A percentile compares a stretch with the other conserved stretches of the same genome.
Evolutionary conservation across 53 echinoderm and acorn worm genomes (phyloP).

Genomic region (Zoroaster sp.): DNA sequence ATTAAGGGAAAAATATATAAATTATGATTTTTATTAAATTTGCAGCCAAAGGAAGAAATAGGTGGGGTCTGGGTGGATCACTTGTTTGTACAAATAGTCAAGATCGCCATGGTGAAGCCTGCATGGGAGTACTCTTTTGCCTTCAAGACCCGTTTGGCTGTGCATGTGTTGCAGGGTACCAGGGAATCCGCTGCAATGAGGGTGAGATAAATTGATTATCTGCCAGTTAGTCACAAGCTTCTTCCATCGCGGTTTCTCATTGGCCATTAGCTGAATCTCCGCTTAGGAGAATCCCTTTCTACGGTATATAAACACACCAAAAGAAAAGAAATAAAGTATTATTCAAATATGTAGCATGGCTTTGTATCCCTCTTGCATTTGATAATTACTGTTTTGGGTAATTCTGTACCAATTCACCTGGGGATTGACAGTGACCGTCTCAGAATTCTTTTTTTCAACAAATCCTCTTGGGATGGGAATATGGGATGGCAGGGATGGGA

Average conservation of each 20-base stretch:
- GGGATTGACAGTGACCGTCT: too few relatives aligned
- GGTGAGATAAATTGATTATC: neutral
- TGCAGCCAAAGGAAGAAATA: conserved; percentile 41
- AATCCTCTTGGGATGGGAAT: too few relatives aligned
- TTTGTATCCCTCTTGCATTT: too few relatives aligned
- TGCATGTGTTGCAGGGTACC: conserved; percentile 43
- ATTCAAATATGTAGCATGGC: too few relatives aligned
- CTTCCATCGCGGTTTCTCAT: neutral
- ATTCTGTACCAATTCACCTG: too few relatives aligned
- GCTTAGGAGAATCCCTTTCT: too few relatives aligned
- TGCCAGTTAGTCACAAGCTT: neutral
- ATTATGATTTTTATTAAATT: neutral
- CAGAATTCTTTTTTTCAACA: too few relatives aligned
- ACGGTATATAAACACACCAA: too few relatives aligned
- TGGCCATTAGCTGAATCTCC: neutral
- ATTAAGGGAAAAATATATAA: too few relatives aligned
- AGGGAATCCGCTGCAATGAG: conserved; percentile 15
- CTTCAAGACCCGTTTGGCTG: conserved; percentile 64
- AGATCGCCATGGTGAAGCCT: neutral
- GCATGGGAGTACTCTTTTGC: conserved; percentile 26
- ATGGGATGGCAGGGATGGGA: too few relatives aligned
- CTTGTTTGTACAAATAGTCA: neutral
- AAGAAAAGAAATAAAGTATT: too few relatives aligned
- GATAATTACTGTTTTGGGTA: too few relatives aligned
- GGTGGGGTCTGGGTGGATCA: conserved; percentile 10